Evolutionary conservation across 2,113 vertebrate genomes (phyloP).

Genomic region (Anolis carolinensis): DNA sequence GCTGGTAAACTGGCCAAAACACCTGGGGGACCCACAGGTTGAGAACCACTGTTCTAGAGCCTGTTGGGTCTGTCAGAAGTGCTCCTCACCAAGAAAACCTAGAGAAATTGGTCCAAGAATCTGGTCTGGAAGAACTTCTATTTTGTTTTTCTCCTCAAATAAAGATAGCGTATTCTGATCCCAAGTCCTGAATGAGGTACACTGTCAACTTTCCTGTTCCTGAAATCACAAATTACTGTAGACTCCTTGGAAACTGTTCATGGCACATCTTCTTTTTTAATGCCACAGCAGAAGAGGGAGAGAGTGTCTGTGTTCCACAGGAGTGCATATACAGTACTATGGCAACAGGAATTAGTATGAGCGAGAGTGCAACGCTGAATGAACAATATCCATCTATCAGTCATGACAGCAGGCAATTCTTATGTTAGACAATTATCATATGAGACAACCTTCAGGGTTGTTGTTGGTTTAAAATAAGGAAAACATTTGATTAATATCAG

Average conservation of each 20-base stretch:
- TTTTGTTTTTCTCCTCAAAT: background rate
- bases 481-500: constrained; percentile 13
- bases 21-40: no score
- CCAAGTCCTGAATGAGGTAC: constrained; percentile 44
- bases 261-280: constrained; percentile 58
- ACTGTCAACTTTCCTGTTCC: constrained; percentile 34
- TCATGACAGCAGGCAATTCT: background rate
- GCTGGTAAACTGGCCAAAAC: no score
- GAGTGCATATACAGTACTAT: constrained; percentile 46
- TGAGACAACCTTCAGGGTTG: background rate
- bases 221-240: constrained; percentile 52
- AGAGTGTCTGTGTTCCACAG: constrained; percentile 44
- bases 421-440: background rate
- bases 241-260: constrained; percentile 40
- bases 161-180: background rate
- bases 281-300: constrained; percentile 3
- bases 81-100: no score
- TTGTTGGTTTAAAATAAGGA: background rate
- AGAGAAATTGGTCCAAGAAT: no score
- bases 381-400: constrained; percentile 31
- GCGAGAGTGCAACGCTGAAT: constrained; percentile 7
- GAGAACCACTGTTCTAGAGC: no score
- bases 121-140: background rate
- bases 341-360: constrained; percentile 54
- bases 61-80: no score